phyloP scores from a whole-genome alignment of 2,113 vertebrate species.

The Rhineura floridana region DNA sequence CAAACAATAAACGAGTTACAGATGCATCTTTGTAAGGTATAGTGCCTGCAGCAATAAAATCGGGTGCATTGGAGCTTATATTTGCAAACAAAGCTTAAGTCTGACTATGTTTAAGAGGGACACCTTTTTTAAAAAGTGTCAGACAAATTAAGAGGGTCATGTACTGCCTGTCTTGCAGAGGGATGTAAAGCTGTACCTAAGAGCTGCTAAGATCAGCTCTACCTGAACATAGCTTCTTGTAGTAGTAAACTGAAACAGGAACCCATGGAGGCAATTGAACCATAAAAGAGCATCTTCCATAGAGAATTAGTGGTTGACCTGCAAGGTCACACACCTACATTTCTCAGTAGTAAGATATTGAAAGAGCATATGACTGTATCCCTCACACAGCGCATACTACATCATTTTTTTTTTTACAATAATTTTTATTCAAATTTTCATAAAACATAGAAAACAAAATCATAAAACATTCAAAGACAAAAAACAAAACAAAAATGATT shows the following conservation, averaged over 20 bases:
- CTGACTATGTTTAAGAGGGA: no score
- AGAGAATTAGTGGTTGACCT: background rate
- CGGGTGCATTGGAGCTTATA: background rate
- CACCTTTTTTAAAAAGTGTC: rapidly evolving
- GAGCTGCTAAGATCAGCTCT: background rate
- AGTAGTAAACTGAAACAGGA: background rate
- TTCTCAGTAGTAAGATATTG: background rate
- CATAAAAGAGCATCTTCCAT: background rate
- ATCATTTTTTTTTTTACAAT: no score
- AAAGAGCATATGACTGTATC: background rate
- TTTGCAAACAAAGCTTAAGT: background rate
- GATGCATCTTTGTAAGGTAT: background rate
- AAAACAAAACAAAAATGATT: no score
- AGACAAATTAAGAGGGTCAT: background rate
- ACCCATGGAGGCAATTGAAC: background rate
- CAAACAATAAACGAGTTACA: background rate
- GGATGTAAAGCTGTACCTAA: background rate
- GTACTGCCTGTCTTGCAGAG: background rate
- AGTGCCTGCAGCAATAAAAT: background rate
- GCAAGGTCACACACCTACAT: background rate
- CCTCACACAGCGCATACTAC: no score
- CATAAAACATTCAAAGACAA: no score
- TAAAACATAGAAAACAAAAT: no score
- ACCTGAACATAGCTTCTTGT: background rate
- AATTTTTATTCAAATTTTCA: no score